These are phyloP conservation scores for Auanema freiburgensis DNA, from an alignment of 2,888 invertebrate species.

Conservation along the genomic window DNA sequence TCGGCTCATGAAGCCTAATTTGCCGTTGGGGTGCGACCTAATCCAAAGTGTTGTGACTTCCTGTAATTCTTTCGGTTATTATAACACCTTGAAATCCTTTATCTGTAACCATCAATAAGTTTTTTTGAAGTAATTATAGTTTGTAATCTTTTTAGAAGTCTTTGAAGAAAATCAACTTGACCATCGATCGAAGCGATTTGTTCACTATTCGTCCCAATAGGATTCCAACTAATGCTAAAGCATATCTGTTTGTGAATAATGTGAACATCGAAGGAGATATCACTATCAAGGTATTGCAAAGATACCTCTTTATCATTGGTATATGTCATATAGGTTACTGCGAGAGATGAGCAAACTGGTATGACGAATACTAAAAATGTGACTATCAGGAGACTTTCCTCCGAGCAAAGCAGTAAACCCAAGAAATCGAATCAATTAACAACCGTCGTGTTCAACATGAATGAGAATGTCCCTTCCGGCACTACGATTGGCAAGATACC, in stretches of 20 bases:
- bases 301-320: not conserved
- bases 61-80: too few relatives aligned
- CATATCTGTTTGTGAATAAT: conserved; percentile 17
- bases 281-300: conserved; percentile 6
- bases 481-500: conserved; percentile 9
- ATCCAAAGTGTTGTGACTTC: too few relatives aligned
- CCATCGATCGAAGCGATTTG: conserved; percentile 12
- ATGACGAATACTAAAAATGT: too few relatives aligned
- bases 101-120: too few relatives aligned
- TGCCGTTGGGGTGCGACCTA: too few relatives aligned
- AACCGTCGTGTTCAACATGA: not conserved
- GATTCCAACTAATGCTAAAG: conserved; percentile 16
- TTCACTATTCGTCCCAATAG: conserved; percentile 13
- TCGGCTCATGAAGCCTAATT: too few relatives aligned
- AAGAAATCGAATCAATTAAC: too few relatives aligned
- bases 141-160: too few relatives aligned
- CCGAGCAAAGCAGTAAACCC: too few relatives aligned
- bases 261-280: conserved; percentile 13
- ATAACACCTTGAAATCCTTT: too few relatives aligned
- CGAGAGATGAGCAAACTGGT: not conserved
- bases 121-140: too few relatives aligned
- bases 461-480: conserved; percentile 17
- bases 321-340: not conserved
- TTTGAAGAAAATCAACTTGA: not conserved
- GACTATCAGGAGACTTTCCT: too few relatives aligned